phyloP scores from a whole-genome alignment of 2,113 vertebrate genomes.

The Epinephelus cyanopodus region DNA sequence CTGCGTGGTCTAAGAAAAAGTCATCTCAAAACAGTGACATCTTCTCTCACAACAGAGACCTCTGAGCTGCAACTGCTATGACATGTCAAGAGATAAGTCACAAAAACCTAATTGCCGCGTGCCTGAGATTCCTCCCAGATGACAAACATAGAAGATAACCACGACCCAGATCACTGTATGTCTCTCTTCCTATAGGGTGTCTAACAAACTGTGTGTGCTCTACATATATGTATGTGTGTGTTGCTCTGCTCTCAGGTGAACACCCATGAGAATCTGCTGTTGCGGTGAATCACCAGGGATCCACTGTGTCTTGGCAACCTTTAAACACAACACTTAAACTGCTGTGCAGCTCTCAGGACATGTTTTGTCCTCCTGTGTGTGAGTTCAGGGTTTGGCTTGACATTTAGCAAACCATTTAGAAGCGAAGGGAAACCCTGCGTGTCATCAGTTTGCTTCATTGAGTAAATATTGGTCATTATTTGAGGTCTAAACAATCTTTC shows the following conservation, averaged over 20 bases:
- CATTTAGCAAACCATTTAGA: background rate
- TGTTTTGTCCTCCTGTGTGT: background rate
- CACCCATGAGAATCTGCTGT: constrained; percentile 50
- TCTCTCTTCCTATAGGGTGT: constrained; percentile 5
- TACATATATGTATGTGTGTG: background rate
- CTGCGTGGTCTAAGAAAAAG: constrained; percentile 9
- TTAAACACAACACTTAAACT: constrained; percentile 41
- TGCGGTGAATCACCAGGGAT: constrained; percentile 28
- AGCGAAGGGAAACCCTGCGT: background rate
- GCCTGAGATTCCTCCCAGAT: background rate
- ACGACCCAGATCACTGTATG: background rate
- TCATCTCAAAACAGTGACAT: background rate
- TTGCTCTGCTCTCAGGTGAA: constrained; percentile 38
- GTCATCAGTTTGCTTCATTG: background rate
- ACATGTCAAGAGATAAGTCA: background rate
- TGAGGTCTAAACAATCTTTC: background rate
- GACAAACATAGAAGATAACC: background rate
- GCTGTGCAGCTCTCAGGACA: constrained; percentile 7
- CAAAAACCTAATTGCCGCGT: background rate
- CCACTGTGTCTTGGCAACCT: constrained; percentile 67
- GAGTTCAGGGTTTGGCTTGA: background rate
- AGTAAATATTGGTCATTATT: background rate
- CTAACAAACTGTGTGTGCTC: constrained; percentile 15
- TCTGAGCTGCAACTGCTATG: background rate
- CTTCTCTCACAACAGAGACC: background rate